Evolutionary conservation across 2,113 vertebrate genomes (phyloP).

Genomic region (Microtus pennsylvanicus): DNA sequence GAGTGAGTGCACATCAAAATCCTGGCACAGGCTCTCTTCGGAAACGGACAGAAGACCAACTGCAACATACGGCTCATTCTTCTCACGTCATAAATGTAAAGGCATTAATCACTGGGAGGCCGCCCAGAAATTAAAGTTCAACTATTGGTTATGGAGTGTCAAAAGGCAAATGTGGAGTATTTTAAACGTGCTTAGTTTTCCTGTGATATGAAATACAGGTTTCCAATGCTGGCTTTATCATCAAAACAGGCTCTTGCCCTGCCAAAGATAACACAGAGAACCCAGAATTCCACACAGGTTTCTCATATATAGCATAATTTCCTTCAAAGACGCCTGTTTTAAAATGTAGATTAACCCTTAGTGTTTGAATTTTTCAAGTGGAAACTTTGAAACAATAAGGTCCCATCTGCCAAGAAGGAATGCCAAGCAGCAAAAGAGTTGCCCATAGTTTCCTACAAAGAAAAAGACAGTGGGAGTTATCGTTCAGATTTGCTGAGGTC

Average conservation of each 20-base stretch:
- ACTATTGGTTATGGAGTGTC: slow-evolving; percentile 71
- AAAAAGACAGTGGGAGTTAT: neutral
- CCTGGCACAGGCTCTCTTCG: slow-evolving; percentile 57
- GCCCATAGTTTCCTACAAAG: neutral
- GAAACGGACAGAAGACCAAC: slow-evolving; percentile 60
- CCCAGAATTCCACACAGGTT: slow-evolving; percentile 70
- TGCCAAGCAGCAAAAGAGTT: neutral
- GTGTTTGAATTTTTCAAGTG: slow-evolving; percentile 70
- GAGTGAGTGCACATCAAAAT: slow-evolving; percentile 56
- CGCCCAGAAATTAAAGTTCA: slow-evolving; percentile 73
- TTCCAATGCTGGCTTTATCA: slow-evolving; percentile 76
- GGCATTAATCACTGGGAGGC: slow-evolving; percentile 61
- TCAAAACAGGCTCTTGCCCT: slow-evolving; percentile 64
- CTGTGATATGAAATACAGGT: slow-evolving; percentile 63
- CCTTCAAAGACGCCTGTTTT: slow-evolving; percentile 71
- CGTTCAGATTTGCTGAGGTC: rapidly evolving
- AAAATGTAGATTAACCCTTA: slow-evolving; percentile 78
- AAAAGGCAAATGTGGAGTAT: slow-evolving; percentile 66
- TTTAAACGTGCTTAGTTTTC: slow-evolving; percentile 68
- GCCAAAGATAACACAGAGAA: slow-evolving; percentile 68
- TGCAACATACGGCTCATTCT: slow-evolving; percentile 24
- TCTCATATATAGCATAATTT: slow-evolving; percentile 70
- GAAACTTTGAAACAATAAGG: slow-evolving; percentile 71
- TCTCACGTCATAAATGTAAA: slow-evolving; percentile 72
- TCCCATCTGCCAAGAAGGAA: slow-evolving; percentile 55